Conservation (phyloP, 35 echinoderm and acorn worm genomes). For the Holothuria glaberrima region DNA sequence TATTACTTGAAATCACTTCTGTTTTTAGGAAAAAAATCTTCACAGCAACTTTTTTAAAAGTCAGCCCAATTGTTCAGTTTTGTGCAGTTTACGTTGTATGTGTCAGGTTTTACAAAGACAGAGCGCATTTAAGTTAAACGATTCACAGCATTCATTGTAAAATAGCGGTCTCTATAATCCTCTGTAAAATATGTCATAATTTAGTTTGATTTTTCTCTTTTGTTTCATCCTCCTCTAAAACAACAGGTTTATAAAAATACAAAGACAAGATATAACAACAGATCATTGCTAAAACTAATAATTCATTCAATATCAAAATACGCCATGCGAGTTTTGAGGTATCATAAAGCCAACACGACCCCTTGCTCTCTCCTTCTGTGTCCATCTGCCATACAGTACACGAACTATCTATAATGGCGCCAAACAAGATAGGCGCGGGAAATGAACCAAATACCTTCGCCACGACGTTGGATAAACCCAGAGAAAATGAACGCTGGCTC, state of each 20-base stretch:
- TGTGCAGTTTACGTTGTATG: too few relatives aligned
- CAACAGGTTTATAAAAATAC: not conserved
- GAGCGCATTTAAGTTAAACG: too few relatives aligned
- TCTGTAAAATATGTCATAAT: too few relatives aligned
- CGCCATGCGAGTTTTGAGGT: constrained; percentile 13
- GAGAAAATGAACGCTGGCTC: constrained; percentile 33
- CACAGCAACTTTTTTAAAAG: too few relatives aligned
- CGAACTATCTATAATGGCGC: constrained; percentile 52
- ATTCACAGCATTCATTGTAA: too few relatives aligned
- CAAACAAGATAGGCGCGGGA: constrained; percentile 54
- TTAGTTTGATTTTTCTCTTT: not conserved
- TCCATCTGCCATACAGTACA: constrained; percentile 55
- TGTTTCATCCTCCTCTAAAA: not conserved
- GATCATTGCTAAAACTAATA: not conserved
- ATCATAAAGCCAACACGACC: constrained; percentile 64
- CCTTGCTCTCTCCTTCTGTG: not conserved
- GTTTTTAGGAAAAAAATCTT: too few relatives aligned
- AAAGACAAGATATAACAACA: not conserved
- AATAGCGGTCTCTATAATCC: too few relatives aligned
- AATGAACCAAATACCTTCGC: constrained; percentile 48
- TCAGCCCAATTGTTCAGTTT: too few relatives aligned
- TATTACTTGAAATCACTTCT: too few relatives aligned
- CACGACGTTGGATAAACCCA: constrained; percentile 19
- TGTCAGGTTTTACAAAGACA: too few relatives aligned
- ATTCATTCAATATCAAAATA: constrained; percentile 1